A percentile compares a stretch with the other conserved stretches of the same genome.
Evolutionary conservation across 1,140 invertebrate genomes (phyloP).

Genomic region (Odontomachus brunneus): DNA sequence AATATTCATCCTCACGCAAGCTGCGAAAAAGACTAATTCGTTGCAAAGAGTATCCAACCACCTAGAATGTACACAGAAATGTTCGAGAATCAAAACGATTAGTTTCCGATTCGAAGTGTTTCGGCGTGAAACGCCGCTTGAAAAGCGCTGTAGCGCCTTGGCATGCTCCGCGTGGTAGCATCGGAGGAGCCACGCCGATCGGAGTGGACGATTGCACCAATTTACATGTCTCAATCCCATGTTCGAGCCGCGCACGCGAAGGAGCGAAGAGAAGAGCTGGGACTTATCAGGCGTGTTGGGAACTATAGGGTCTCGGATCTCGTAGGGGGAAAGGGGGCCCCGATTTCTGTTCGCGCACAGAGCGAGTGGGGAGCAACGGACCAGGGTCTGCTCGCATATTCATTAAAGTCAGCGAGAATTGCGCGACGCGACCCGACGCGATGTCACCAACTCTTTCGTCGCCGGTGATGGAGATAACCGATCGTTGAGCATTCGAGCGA

Average conservation of each 20-base stretch:
- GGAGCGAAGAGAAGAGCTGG: slow-evolving; percentile 38
- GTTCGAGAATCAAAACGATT: background rate
- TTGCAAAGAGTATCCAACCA: background rate
- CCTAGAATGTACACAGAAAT: background rate
- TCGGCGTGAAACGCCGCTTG: slow-evolving; percentile 52
- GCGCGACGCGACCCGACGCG: slow-evolving; percentile 27
- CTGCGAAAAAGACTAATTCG: background rate
- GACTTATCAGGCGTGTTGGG: slow-evolving; percentile 65
- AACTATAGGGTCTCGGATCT: slow-evolving; percentile 62
- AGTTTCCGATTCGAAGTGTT: background rate
- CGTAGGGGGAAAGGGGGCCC: slow-evolving; percentile 25
- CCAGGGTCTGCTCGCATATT: slow-evolving; percentile 73
- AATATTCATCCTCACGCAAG: background rate
- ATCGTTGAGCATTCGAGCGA: slow-evolving; percentile 1
- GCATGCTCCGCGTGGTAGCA: slow-evolving; percentile 70
- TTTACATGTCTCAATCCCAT: slow-evolving; percentile 85
- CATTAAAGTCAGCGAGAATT: slow-evolving; percentile 69
- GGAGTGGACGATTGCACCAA: slow-evolving; percentile 82
- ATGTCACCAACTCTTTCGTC: slow-evolving; percentile 26
- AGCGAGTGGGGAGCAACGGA: background rate
- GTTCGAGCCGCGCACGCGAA: slow-evolving; percentile 63
- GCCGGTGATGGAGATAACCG: slow-evolving; percentile 65
- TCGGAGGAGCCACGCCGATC: slow-evolving; percentile 76
- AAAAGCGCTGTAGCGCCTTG: slow-evolving; percentile 71
- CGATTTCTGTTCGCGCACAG: slow-evolving; percentile 14